These are phyloP conservation scores for Lucifuga dentata DNA, from an alignment of 2,113 vertebrate species.

Conservation along the genomic window DNA sequence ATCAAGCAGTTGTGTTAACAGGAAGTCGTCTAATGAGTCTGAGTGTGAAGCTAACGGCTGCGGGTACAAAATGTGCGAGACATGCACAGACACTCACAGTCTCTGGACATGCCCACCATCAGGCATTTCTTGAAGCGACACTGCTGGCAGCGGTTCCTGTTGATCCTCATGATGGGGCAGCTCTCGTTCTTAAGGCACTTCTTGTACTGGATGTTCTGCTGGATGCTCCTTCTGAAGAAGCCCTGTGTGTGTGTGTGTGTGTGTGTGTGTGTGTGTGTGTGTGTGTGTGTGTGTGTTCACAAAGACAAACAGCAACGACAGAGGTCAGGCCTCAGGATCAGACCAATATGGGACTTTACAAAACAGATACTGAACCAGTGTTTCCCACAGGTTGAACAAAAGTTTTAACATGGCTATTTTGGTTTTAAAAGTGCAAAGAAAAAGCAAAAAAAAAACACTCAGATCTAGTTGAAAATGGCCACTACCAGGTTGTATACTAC, in stretches of 20 bases:
- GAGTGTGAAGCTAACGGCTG: background rate
- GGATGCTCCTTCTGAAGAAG: slow-evolving; percentile 97
- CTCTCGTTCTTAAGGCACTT: slow-evolving; percentile 98
- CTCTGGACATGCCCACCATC: slow-evolving; percentile 95
- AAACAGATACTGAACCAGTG: background rate
- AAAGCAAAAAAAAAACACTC: no score
- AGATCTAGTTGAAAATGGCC: no score
- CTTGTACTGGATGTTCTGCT: slow-evolving; percentile 98
- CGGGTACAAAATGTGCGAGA: no score
- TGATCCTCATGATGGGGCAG: slow-evolving; percentile 97
- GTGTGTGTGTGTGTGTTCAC: slow-evolving; percentile 7
- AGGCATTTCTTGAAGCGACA: slow-evolving; percentile 98
- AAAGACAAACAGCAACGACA: background rate
- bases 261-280: no score
- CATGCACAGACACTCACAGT: slow-evolving; percentile 85
- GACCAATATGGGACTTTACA: background rate
- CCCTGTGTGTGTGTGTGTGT: slow-evolving; percentile 88
- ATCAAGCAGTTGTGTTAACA: no score
- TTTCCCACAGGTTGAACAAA: no score
- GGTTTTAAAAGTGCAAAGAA: no score
- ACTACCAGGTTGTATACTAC: no score
- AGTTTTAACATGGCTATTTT: no score
- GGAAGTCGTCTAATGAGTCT: background rate
- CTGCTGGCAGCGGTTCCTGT: slow-evolving; percentile 96
- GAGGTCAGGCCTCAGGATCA: background rate